phyloP scores from a whole-genome alignment of 2,113 vertebrate genomes.

The Arvicanthis niloticus region DNA sequence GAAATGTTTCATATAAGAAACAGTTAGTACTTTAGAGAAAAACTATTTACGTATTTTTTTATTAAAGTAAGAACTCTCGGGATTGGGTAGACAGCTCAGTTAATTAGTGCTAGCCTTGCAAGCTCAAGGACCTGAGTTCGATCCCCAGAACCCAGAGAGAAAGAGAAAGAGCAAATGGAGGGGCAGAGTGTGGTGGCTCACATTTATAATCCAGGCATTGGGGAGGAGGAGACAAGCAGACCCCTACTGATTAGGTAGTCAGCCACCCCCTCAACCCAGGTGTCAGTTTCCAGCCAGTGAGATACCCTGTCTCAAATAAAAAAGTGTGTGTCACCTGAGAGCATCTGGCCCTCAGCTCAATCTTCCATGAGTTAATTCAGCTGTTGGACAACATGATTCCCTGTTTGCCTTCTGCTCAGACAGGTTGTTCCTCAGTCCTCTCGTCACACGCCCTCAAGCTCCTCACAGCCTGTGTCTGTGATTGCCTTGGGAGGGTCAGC shows the following conservation, averaged over 20 bases:
- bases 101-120: not conserved
- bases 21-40: slow-evolving; percentile 8
- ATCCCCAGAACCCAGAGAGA: not conserved
- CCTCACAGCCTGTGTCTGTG: too few species aligned
- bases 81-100: not conserved
- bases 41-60: slow-evolving; percentile 29
- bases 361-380: too few species aligned
- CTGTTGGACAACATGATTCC: too few species aligned
- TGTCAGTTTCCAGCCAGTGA: not conserved
- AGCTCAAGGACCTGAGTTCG: not conserved
- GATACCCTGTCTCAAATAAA: too few species aligned
- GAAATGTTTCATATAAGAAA: slow-evolving; percentile 47
- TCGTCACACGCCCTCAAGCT: too few species aligned
- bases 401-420: too few species aligned
- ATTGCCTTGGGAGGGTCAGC: too few species aligned
- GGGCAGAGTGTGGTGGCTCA: not conserved
- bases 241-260: too few species aligned
- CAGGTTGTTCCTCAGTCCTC: too few species aligned
- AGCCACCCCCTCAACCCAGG: too few species aligned
- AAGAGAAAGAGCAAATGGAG: fast-evolving
- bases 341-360: too few species aligned
- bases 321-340: not conserved
- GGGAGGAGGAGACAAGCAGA: not conserved
- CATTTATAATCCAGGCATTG: not conserved
- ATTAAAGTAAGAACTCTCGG: not conserved